These are phyloP conservation scores for Trissoscelio sp. DNA, from an alignment of 2,888 invertebrate species.

Conservation along the genomic window DNA sequence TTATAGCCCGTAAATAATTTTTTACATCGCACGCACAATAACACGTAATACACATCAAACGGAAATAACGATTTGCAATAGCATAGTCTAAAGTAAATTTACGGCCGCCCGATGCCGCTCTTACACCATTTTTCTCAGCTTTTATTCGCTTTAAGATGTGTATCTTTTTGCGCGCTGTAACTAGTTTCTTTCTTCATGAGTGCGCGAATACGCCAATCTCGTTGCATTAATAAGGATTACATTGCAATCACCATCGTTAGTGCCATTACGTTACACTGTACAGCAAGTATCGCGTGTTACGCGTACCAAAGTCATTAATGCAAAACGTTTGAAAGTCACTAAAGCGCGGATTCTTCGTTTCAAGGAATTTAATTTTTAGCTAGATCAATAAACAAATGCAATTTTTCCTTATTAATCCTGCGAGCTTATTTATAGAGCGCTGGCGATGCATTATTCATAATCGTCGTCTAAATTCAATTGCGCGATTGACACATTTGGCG, in stretches of 20 bases:
- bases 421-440: slow-evolving; percentile 16
- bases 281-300: slow-evolving; percentile 1
- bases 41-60: slow-evolving; percentile 40
- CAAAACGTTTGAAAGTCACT: too few species aligned
- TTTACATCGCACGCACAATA: slow-evolving; percentile 45
- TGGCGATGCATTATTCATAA: slow-evolving; percentile 48
- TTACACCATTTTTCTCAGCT: slow-evolving; percentile 48
- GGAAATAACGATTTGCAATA: slow-evolving; percentile 52
- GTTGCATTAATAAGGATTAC: slow-evolving; percentile 63
- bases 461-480: slow-evolving; percentile 13
- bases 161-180: slow-evolving; percentile 34
- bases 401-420: slow-evolving; percentile 29
- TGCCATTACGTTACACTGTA: slow-evolving; percentile 42
- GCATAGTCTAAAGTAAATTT: slow-evolving; percentile 30
- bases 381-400: slow-evolving; percentile 28
- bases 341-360: too few species aligned
- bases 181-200: slow-evolving; percentile 50
- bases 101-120: slow-evolving; percentile 25
- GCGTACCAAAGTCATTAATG: slow-evolving; percentile 21
- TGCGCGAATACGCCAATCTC: slow-evolving; percentile 24
- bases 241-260: slow-evolving; percentile 25
- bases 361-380: too few species aligned
- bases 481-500: slow-evolving; percentile 33
- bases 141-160: slow-evolving; percentile 20
- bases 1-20: slow-evolving; percentile 50